Base-by-base conservation (phyloP, 2,113 vertebrate species). In the Oreochromis spilurus region DNA sequence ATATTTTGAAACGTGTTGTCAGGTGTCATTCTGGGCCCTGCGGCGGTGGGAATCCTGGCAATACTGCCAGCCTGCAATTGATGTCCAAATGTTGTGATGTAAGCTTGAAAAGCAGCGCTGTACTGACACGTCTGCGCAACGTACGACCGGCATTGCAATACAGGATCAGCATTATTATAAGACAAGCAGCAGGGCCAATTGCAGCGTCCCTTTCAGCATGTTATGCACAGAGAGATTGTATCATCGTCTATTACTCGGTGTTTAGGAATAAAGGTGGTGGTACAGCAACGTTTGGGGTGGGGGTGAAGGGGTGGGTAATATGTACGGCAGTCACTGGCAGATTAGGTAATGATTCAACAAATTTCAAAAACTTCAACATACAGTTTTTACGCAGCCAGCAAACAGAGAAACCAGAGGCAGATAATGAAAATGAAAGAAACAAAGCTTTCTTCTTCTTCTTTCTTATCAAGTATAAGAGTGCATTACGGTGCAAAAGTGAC, bases 31-130 rank as follows among this genome's bases (percentile, higher is more conserved):
- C 50, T 3, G 43, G 86, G 77, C 85, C 93, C 79, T 65, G 91
- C 43, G 75, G 84, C 75, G 58, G 57, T n/a, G 82, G 58, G 65
- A 79, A 80, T 91, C 81, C 58, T 87, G 57, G 6, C 57, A 17
- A 77, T 31, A 38, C 60, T 62, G 21, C 26, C 77, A 24, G 84
- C 10, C 58, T 82, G 79, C 85, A 52, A 36, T 77, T 38, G 58
- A 21, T 82, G 81, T 88, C 83, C 83, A 90, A 89, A 92, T 90
- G 89, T 86, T 93, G 85, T 82, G 88, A 91, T 90, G 7, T 55
- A n/a, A 45, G 50, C 43, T 50, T 77, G 77, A 26, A 57, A 75
- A 88, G 24, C 50, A 65, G 36, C 13, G 58, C 52, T 17, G 55
- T 52, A 40, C 50, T 43, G 57, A 82, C 79, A 65, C 55, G 70